phyloP scores from a whole-genome alignment of 2,888 invertebrate genomes.

The Druceiella hillmani region DNA sequence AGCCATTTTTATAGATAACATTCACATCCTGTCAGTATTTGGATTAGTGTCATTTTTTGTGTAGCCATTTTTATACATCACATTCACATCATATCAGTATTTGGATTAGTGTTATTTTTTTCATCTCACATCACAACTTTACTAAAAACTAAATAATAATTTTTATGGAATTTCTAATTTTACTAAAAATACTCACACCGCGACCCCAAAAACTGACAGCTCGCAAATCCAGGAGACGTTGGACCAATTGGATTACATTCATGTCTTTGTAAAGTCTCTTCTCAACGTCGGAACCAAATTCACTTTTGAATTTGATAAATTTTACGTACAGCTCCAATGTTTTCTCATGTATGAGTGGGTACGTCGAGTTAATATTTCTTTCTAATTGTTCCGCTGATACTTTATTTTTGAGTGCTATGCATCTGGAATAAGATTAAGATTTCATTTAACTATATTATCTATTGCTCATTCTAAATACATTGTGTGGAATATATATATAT shows the following conservation, averaged over 20 bases:
- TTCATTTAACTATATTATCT: too few species aligned
- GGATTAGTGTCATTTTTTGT: too few species aligned
- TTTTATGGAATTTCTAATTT: neutral
- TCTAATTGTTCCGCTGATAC: conserved; percentile 22
- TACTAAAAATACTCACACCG: conserved; percentile 10
- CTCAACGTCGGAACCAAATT: conserved; percentile 33
- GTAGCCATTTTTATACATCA: too few species aligned
- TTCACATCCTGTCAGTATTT: too few species aligned
- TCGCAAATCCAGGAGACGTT: conserved; percentile 47
- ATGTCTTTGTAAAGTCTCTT: conserved; percentile 36
- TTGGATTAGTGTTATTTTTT: too few species aligned
- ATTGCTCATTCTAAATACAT: too few species aligned
- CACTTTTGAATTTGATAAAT: conserved; percentile 46
- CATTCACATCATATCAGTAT: too few species aligned
- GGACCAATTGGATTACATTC: conserved; percentile 41
- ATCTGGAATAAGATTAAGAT: conserved; percentile 21
- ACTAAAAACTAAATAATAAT: too few species aligned
- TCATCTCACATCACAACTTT: too few species aligned
- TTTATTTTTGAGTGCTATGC: conserved; percentile 13
- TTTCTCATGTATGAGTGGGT: conserved; percentile 53
- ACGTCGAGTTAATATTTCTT: conserved; percentile 38
- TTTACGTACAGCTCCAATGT: conserved; percentile 41
- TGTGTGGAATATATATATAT: too few species aligned
- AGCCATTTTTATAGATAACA: too few species aligned
- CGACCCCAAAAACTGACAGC: conserved; percentile 45